Evolutionary conservation across 1,140 invertebrate genomes (phyloP).

Genomic region (Panagrolaimus sp.): DNA sequence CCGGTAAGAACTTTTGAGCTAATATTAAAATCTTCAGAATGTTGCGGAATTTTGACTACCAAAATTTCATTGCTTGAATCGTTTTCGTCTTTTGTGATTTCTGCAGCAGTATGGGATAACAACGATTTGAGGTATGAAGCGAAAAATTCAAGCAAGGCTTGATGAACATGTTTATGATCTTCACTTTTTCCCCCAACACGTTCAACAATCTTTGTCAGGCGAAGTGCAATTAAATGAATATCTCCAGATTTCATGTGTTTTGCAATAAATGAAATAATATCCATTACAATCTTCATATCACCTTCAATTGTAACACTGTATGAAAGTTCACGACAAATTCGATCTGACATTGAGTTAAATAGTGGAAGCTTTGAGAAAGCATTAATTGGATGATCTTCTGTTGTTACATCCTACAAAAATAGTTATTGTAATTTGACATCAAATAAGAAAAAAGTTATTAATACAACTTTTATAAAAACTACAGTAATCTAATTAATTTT

Average conservation of each 20-base stretch:
- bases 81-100: neutral
- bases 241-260: conserved; percentile 8
- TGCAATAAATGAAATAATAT: neutral
- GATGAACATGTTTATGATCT: conserved; percentile 2
- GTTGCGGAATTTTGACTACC: neutral
- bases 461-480: too few relatives aligned
- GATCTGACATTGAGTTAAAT: neutral
- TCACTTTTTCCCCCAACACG: neutral
- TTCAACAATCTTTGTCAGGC: neutral
- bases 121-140: neutral
- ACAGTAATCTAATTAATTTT: too few relatives aligned
- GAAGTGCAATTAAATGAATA: neutral
- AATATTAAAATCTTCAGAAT: neutral
- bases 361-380: neutral
- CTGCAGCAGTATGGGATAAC: neutral
- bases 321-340: neutral
- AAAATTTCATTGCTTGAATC: neutral
- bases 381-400: neutral
- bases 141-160: neutral
- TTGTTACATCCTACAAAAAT: neutral
- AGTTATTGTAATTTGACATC: neutral
- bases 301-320: neutral
- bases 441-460: neutral
- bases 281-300: neutral
- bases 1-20: neutral